A percentile compares a stretch with the other conserved stretches of the same genome.
Conservation (phyloP, 2,113 vertebrate genomes). For the Bos javanicus region DNA sequence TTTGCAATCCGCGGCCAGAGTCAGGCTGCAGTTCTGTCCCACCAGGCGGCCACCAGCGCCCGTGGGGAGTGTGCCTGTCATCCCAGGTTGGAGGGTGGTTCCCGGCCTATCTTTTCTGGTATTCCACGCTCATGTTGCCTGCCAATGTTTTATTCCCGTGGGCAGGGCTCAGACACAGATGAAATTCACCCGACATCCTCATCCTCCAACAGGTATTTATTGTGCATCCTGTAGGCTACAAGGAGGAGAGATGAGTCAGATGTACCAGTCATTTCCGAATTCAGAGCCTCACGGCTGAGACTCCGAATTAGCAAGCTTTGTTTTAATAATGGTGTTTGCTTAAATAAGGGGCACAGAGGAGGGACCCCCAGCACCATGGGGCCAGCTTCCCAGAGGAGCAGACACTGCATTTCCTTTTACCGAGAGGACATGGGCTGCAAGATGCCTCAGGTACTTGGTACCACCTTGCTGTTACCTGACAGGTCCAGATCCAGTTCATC, state of each 20-base stretch:
- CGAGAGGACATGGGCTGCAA: rapidly evolving
- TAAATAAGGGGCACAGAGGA: background rate
- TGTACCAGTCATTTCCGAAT: background rate
- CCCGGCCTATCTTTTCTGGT: background rate
- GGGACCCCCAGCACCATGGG: background rate
- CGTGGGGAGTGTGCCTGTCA: rapidly evolving
- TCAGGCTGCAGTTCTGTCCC: rapidly evolving
- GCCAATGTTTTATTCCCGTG: background rate
- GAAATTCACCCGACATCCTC: background rate
- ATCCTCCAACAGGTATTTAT: rapidly evolving
- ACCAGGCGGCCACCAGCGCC: rapidly evolving
- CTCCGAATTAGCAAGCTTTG: background rate
- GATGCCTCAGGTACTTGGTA: background rate
- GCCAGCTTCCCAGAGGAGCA: background rate
- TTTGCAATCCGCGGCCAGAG: background rate
- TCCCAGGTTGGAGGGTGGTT: rapidly evolving
- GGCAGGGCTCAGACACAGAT: background rate
- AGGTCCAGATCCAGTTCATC: background rate
- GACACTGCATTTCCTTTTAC: background rate
- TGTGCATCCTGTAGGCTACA: background rate
- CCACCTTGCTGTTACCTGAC: background rate
- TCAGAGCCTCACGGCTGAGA: background rate
- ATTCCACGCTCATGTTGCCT: rapidly evolving
- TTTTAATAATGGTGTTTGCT: background rate
- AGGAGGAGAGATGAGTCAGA: background rate